Conservation (phyloP, 2,113 vertebrate genomes). For the Xerus inauris region DNA sequence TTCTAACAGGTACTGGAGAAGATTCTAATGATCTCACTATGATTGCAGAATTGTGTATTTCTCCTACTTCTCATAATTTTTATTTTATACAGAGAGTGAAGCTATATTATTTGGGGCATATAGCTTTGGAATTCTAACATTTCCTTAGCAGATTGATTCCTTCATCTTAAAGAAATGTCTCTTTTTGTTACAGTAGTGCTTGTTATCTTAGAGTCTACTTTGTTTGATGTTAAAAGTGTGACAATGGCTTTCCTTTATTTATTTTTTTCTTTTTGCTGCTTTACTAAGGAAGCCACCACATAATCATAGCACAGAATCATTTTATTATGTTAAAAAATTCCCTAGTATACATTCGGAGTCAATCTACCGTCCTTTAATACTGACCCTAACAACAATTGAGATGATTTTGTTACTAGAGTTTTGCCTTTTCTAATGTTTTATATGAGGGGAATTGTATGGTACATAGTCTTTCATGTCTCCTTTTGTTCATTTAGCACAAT, state of each 20-base stretch:
- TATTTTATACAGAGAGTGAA: neutral
- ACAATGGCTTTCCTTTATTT: neutral
- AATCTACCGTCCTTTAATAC: neutral
- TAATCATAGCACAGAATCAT: neutral
- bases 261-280: neutral
- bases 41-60: neutral
- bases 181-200: neutral
- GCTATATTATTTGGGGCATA: neutral
- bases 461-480: neutral
- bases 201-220: neutral
- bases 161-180: constrained; percentile 20
- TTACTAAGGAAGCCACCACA: neutral
- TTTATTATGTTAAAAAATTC: neutral
- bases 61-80: constrained; percentile 45
- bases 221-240: neutral
- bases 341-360: neutral
- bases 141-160: neutral
- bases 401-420: neutral
- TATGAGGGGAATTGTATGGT: neutral
- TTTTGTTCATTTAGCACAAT: neutral
- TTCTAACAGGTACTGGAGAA: neutral
- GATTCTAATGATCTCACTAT: neutral
- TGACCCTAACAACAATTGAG: neutral
- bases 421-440: neutral
- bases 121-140: neutral